Evolutionary conservation across 2,888 invertebrate species (phyloP), one percentile per base, ranked within the genome.

Genomic region (Drosophila infuscata): DNA sequence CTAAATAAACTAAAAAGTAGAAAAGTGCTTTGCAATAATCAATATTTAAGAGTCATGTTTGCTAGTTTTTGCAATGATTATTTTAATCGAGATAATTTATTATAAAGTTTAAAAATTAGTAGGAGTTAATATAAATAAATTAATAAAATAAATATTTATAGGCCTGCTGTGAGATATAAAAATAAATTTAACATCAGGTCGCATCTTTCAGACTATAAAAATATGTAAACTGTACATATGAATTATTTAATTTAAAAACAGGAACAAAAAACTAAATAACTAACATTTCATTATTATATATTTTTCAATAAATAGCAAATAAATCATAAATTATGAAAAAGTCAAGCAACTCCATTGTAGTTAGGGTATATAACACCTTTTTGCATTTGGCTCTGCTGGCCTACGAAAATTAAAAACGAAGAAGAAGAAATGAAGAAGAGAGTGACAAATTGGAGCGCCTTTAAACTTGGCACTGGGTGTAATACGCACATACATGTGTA

Each of bases 361-460:
- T 30, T 43, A 81, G 83, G 25, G 74, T 6, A 68, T 41, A 36
- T 54, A 29, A 73, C 60, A 63, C 48, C 51, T 68, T 79, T 79
- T 76, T 71, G 79, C 74, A 78, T 76, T 68, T 61, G 71, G 15
- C 29, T 29, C 49, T 60, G 70, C 46, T 70, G 66, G 53, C 62
- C 76, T 62, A 75, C 48, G 61, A 75, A 64, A 64, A 38, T 52
- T 49, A 33, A 60, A 46, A n/a, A 46, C 20, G 54, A 69, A 63
- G 57, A 59, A 59, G 25, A 25, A 25, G 25, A 25, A 62, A 52
- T 25, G 20, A 59, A 38, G 35, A 52, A 60, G 46, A 52, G 75
- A 85, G 87, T 90, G 87, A 87, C 90, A 87, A 87, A 87, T 90
- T 87, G 88, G 88, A 87, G 87, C 87, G 88, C 74, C 83, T 87